These are phyloP conservation scores for Spodoptera frugiperda DNA, from an alignment of 1,140 invertebrate genomes.

Conservation along the genomic window DNA sequence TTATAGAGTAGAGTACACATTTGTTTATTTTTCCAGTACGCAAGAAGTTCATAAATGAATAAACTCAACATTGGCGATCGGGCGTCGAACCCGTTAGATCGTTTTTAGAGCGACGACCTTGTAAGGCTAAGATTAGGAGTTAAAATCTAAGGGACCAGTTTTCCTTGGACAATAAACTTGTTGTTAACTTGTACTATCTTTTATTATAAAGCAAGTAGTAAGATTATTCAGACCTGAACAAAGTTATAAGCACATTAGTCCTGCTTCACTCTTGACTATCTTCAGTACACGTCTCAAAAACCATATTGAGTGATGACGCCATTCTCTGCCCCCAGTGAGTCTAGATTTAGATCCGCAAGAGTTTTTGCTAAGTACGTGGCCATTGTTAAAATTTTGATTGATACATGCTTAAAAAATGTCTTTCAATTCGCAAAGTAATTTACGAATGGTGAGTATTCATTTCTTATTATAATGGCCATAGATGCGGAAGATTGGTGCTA, in stretches of 20 bases:
- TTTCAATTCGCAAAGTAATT: neutral
- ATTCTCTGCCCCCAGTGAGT: conserved; percentile 15
- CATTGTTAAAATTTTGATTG: conserved; percentile 26
- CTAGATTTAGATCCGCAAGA: conserved; percentile 36
- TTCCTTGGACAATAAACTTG: neutral
- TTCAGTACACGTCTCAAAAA: neutral
- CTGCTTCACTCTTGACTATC: neutral
- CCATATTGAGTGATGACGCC: conserved; percentile 39
- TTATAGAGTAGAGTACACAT: neutral
- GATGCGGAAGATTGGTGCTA: conserved; percentile 4
- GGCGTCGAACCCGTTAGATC: conserved; percentile 77
- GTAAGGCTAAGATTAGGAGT: conserved; percentile 51
- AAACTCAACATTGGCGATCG: conserved; percentile 66
- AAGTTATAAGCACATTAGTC: neutral
- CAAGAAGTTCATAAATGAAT: conserved; percentile 70
- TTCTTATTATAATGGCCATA: neutral
- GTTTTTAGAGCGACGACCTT: conserved; percentile 81
- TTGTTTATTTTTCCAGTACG: conserved; percentile 65
- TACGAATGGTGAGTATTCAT: neutral
- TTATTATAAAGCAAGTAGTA: too few relatives aligned
- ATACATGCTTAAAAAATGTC: neutral
- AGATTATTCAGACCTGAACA: neutral
- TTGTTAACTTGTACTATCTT: neutral
- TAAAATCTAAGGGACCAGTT: conserved; percentile 26
- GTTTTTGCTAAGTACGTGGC: conserved; percentile 27